Conservation (phyloP, 2,888 invertebrate species). For the Yponomeuta plumbellus region DNA sequence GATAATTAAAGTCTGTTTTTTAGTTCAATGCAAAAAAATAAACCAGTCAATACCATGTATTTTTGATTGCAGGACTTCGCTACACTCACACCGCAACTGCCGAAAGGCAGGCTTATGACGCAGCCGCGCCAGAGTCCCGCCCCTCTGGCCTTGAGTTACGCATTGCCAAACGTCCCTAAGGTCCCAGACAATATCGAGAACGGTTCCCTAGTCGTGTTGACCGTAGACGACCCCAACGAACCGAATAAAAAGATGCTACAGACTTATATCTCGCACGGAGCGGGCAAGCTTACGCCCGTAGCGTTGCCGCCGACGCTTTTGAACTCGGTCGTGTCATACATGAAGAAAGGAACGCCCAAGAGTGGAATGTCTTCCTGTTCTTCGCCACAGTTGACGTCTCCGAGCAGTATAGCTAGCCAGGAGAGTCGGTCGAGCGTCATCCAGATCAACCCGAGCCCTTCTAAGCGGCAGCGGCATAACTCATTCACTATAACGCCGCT, state of each 20-base stretch:
- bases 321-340: constrained; percentile 58
- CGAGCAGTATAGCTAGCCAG: constrained; percentile 48
- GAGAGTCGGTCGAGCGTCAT: constrained; percentile 42
- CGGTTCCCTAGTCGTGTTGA: constrained; percentile 60
- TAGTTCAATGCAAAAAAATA: too few relatives aligned
- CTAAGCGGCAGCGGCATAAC: constrained; percentile 46
- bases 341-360: constrained; percentile 54
- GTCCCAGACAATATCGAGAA: constrained; percentile 48
- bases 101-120: not conserved
- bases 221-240: constrained; percentile 59
- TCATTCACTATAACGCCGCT: constrained; percentile 64
- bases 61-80: not conserved
- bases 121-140: too few relatives aligned
- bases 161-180: constrained; percentile 18
- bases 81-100: not conserved
- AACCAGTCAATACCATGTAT: too few relatives aligned
- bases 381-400: constrained; percentile 60
- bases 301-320: constrained; percentile 51
- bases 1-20: too few relatives aligned
- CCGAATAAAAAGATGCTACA: constrained; percentile 65
- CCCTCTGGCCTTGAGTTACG: not conserved
- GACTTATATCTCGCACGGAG: constrained; percentile 57
- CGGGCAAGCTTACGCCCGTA: constrained; percentile 52
- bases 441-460: constrained; percentile 41
- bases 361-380: constrained; percentile 42